Evolutionary conservation across 2,888 invertebrate genomes (phyloP).

Genomic region (Panorpa germanica): DNA sequence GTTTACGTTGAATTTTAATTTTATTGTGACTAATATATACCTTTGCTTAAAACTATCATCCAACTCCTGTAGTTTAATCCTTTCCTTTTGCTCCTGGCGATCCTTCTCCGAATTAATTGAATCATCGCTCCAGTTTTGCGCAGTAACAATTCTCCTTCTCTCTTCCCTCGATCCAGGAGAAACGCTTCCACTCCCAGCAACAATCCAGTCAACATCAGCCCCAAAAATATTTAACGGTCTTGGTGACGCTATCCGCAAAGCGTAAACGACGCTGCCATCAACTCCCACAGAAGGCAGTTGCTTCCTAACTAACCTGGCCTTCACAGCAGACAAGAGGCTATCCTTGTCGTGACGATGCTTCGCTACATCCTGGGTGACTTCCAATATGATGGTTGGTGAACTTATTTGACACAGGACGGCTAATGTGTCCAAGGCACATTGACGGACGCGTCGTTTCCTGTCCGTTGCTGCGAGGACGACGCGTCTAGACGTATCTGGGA

Average conservation of each 20-base stretch:
- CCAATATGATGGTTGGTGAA: slow-evolving; percentile 38
- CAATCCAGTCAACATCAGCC: slow-evolving; percentile 61
- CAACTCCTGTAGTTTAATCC: no score
- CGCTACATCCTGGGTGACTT: slow-evolving; percentile 37
- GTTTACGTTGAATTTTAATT: no score
- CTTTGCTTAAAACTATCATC: no score
- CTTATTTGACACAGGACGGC: slow-evolving; percentile 59
- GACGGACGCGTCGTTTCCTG: slow-evolving; percentile 55
- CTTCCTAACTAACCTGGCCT: slow-evolving; percentile 51
- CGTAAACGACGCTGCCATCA: slow-evolving; percentile 58
- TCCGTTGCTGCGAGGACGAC: slow-evolving; percentile 25
- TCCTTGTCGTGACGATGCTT: slow-evolving; percentile 33
- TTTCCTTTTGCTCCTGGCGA: no score
- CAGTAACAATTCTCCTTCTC: no score
- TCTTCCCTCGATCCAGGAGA: slow-evolving; percentile 29
- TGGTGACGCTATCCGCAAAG: slow-evolving; percentile 35
- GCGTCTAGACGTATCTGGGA: slow-evolving; percentile 24
- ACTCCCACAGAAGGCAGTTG: slow-evolving; percentile 49
- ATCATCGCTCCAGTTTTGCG: no score
- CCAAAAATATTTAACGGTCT: slow-evolving; percentile 24
- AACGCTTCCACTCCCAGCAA: slow-evolving; percentile 38
- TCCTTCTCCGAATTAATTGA: no score
- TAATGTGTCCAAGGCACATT: slow-evolving; percentile 59
- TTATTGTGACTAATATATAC: no score
- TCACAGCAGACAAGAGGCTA: slow-evolving; percentile 48